phyloP scores from a whole-genome alignment of 2,797 vertebrate genomes.

The Sebastes cheni region DNA sequence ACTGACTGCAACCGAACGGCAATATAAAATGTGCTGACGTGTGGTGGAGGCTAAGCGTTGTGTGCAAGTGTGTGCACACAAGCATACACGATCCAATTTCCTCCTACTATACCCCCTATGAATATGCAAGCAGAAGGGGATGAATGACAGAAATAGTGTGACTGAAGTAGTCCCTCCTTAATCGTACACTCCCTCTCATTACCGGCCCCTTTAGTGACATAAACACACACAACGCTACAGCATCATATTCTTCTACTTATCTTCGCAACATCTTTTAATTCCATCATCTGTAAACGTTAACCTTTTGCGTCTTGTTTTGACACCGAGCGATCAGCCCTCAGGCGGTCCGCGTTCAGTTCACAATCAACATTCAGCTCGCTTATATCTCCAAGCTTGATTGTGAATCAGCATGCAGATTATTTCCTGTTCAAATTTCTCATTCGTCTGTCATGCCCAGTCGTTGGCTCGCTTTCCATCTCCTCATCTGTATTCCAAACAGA shows the following conservation, averaged over 20 bases:
- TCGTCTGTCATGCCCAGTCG: conserved; percentile 62
- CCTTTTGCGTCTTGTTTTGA: conserved; percentile 24
- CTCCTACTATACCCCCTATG: conserved; percentile 45
- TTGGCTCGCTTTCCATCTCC: conserved; percentile 58
- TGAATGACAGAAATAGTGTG: conserved; percentile 48
- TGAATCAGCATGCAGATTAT: conserved; percentile 48
- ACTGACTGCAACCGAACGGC: conserved; percentile 23
- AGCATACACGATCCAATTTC: conserved; percentile 38
- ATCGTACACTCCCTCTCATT: conserved; percentile 10
- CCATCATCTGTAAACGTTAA: conserved; percentile 19
- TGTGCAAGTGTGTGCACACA: conserved; percentile 27
- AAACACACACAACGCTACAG: neutral
- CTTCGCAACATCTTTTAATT: neutral
- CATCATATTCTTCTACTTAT: neutral
- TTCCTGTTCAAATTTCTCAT: conserved; percentile 51
- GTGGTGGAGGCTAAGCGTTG: conserved; percentile 20
- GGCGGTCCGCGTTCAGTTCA: neutral
- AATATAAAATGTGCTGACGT: conserved; percentile 38
- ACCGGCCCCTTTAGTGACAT: neutral
- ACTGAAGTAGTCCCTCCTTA: conserved; percentile 44
- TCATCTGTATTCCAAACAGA: conserved; percentile 80
- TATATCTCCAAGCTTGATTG: conserved; percentile 16
- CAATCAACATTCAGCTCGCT: neutral
- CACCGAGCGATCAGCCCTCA: neutral
- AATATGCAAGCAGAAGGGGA: conserved; percentile 28